Base-by-base conservation (phyloP, 2,113 vertebrate species). In the Manacus vitellinus region DNA sequence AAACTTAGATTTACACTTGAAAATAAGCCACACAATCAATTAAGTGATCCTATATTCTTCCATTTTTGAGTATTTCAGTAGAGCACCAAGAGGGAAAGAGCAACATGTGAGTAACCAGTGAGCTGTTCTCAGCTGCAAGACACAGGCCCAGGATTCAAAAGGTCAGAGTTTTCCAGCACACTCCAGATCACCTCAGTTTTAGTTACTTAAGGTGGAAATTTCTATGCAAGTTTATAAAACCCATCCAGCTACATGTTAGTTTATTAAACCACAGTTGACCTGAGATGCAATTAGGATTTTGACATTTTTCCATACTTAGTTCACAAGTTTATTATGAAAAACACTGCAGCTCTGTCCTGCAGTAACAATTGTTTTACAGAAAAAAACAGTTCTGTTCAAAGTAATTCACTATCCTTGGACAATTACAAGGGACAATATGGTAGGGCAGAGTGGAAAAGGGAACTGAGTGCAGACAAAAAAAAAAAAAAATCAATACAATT, bases 241-340 rank as follows among this genome's bases (percentile, higher is more conserved):
- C 96, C 92, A 96, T 97, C 92, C 98, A 96, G 89, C 81, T 86
- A 87, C 75, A 68, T 19, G 44, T 90, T 49, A 91, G 94, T 97
- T 96, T 98, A 95, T 94, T 97, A 93, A 96, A 95, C 96, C 97
- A 96, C 95, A 92, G 97, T 72, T 97, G 89, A 97, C 97, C 97
- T 97, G 94, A 92, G 94, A 97, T 97, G 98, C 90, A 98, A 97
- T 97, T 96, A 98, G 97, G 96, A 97, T 96, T 88, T 84, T 98
- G 97, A 97, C 97, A 65, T 95, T 97, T 98, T 97, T 98, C 97
- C 97, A 97, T 98, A 98, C 98, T 98, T 98, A 96, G 98, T 98
- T 98, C 98, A 98, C 98, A 98, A 98, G 97, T 98, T 98, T 98
- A 98, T 98, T 98, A 98, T 98, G 98, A 98, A 98, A 98, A 98